phyloP scores from a whole-genome alignment of 2,797 vertebrate species.

The Tokudaia tokunoshimensis region DNA sequence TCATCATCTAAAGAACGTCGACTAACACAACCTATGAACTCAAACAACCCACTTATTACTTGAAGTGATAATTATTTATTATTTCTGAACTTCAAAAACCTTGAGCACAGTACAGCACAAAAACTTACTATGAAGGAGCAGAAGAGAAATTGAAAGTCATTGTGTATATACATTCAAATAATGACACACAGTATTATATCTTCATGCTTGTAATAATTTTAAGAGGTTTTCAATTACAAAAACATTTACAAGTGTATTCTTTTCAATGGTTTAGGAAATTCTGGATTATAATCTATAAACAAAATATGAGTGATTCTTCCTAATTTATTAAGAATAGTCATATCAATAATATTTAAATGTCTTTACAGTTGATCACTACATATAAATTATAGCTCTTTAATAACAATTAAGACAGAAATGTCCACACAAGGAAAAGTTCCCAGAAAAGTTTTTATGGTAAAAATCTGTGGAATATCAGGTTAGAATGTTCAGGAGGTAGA shows the following conservation, averaged over 20 bases:
- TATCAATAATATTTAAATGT: not conserved
- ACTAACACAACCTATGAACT: not conserved
- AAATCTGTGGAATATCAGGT: not conserved
- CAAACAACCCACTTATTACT: not conserved
- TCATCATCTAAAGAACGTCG: not conserved
- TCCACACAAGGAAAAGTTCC: not conserved
- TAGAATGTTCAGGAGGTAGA: not conserved
- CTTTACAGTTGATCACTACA: not conserved
- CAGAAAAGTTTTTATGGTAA: not conserved
- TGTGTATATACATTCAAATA: not conserved
- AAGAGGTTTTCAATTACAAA: not conserved
- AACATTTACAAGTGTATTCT: not conserved
- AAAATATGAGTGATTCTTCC: not conserved
- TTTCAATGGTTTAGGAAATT: not conserved
- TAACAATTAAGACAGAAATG: not conserved
- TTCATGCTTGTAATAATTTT: not conserved
- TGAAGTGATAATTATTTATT: not conserved
- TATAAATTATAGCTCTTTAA: not conserved
- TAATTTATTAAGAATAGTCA: not conserved
- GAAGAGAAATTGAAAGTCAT: not conserved
- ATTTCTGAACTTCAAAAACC: not conserved
- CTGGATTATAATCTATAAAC: not conserved
- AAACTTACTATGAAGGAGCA: not conserved
- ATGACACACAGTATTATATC: not conserved
- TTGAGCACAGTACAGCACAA: not conserved